These are phyloP conservation scores for Tolypeutes matacus DNA, from an alignment of 2,797 vertebrate species.

Conservation along the genomic window DNA sequence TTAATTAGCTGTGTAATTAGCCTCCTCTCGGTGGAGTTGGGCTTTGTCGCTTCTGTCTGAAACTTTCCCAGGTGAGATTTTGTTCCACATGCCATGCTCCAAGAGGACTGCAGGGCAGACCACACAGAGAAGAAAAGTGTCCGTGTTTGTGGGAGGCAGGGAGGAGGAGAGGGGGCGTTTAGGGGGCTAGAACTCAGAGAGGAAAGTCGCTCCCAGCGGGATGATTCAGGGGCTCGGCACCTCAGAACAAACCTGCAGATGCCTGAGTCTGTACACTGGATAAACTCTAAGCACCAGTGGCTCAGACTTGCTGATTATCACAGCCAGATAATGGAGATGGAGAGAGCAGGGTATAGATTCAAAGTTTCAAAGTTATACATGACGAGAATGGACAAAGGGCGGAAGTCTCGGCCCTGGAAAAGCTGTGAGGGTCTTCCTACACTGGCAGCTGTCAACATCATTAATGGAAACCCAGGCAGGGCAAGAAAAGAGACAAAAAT, in stretches of 20 bases:
- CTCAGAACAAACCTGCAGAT: background rate
- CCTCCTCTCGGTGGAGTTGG: slow-evolving; percentile 82
- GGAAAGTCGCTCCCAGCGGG: background rate
- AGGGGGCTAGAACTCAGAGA: background rate
- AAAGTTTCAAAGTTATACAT: too few species aligned
- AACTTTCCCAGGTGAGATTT: slow-evolving; percentile 86
- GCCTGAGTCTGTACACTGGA: background rate
- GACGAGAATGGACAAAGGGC: rapidly evolving
- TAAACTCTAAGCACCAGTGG: background rate
- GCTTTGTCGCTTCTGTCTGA: slow-evolving; percentile 84
- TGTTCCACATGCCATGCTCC: slow-evolving; percentile 66
- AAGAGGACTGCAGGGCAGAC: slow-evolving; percentile 22
- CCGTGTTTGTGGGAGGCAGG: background rate
- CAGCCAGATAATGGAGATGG: rapidly evolving
- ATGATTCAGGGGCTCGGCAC: rapidly evolving
- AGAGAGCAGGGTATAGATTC: background rate
- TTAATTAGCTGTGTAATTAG: slow-evolving; percentile 89
- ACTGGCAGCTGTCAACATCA: background rate
- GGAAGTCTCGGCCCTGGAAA: background rate
- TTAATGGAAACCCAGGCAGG: background rate
- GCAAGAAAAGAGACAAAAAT: background rate
- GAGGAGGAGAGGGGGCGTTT: background rate
- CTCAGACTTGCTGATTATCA: rapidly evolving
- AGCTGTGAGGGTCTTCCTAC: background rate
- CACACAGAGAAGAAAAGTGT: background rate